These are phyloP conservation scores for Heliconius nattereri DNA, from an alignment of 1,140 invertebrate genomes.

Conservation along the genomic window DNA sequence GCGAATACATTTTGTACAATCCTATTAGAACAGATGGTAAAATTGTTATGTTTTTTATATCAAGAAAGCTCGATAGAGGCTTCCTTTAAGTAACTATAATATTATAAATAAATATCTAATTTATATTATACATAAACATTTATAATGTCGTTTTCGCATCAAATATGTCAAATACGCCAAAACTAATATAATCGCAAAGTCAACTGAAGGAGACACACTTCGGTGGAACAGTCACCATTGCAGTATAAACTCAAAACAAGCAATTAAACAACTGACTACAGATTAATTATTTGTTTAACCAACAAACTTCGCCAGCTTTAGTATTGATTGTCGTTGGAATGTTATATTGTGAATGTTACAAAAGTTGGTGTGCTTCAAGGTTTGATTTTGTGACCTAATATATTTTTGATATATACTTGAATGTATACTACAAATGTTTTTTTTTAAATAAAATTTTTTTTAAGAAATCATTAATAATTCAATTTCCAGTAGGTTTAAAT, in stretches of 20 bases:
- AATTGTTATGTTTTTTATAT: too few relatives aligned
- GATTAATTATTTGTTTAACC: slow-evolving; percentile 40
- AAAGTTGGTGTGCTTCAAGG: not conserved
- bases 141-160: not conserved
- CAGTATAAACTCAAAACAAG: slow-evolving; percentile 67
- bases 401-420: not conserved
- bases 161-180: not conserved
- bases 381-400: not conserved
- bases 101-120: too few relatives aligned
- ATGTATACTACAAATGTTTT: not conserved
- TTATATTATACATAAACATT: too few relatives aligned
- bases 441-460: too few relatives aligned
- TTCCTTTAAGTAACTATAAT: too few relatives aligned
- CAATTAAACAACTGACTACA: slow-evolving; percentile 51
- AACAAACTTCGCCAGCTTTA: slow-evolving; percentile 30
- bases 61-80: too few relatives aligned
- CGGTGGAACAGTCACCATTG: slow-evolving; percentile 37
- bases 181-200: slow-evolving; percentile 20
- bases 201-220: slow-evolving; percentile 30
- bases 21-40: too few relatives aligned
- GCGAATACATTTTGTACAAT: too few relatives aligned
- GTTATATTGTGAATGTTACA: not conserved
- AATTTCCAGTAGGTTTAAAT: too few relatives aligned
- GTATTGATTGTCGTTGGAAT: slow-evolving; percentile 20
- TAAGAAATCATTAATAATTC: not conserved